These are phyloP conservation scores for Bellardia bayeri DNA, from an alignment of 2,888 invertebrate species.

Conservation along the genomic window DNA sequence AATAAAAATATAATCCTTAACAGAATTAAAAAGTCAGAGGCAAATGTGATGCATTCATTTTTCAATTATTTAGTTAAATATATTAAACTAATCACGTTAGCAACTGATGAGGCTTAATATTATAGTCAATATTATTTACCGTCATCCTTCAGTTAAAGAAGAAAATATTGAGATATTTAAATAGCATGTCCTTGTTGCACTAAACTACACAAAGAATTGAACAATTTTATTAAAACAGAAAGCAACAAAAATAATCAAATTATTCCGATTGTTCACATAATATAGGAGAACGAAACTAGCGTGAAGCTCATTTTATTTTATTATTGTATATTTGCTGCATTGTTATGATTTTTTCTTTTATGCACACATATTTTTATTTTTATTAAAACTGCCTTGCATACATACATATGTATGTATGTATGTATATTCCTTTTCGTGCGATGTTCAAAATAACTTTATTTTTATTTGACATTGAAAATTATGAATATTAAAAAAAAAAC, in stretches of 20 bases:
- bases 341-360: slow-evolving; percentile 1
- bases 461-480: slow-evolving; percentile 7
- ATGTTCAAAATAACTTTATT: neutral
- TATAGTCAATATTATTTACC: slow-evolving; percentile 19
- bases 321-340: neutral
- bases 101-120: slow-evolving; percentile 51
- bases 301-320: neutral
- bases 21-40: slow-evolving; percentile 50
- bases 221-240: slow-evolving; percentile 1
- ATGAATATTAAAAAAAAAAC: neutral
- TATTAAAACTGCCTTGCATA: neutral
- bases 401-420: too few relatives aligned
- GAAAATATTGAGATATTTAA: neutral
- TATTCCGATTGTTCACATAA: slow-evolving; percentile 22
- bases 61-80: slow-evolving; percentile 29
- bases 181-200: neutral
- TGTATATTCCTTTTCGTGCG: neutral
- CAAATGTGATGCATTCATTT: slow-evolving; percentile 28
- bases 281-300: neutral
- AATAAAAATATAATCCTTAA: slow-evolving; percentile 7
- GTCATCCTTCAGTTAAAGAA: neutral
- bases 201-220: slow-evolving; percentile 15
- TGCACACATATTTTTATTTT: neutral
- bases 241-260: slow-evolving; percentile 16
- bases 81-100: slow-evolving; percentile 60